Evolutionary conservation across 2,113 vertebrate species (phyloP), one percentile per base, ranked within the genome.

Genomic region (Callocephalon fimbriatum): DNA sequence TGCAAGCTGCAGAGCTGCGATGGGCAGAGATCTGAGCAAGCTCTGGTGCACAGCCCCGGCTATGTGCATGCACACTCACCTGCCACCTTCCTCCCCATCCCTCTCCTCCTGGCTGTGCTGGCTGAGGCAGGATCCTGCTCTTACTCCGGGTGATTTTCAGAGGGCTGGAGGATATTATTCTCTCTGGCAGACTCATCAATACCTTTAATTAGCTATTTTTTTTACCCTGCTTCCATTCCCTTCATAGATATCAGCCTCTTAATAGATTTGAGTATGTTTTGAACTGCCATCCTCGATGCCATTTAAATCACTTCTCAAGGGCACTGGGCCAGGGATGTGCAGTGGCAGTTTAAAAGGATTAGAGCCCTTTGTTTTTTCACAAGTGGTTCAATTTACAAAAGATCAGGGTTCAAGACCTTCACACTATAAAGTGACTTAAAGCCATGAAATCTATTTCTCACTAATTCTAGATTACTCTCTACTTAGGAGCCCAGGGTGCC

Each of bases 361-460:
- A 97, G 91, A 97, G 96, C 73, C 94, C 91, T 97, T 97, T 97
- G 96, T 97, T 97, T 97, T 97, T 97, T 93, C 97, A 97, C 96
- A 97, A 97, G 97, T 97, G 96, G 95, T 95, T 97, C 97, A 95
- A 96, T 97, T 97, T 97, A 97, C 96, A 94, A 97, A 97, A 96
- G 97, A 97, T 97, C 97, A 97, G 95, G 95, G 97, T 97, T 97
- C 97, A 96, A 82, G 97, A 97, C 95, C 96, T 94, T 86, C 96
- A 92, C 92, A 97, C 95, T 97, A 96, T 97, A 96, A 96, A 97
- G 97, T 97, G 97, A 97, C 97, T 97, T 97, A 96, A 97, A 97
- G 96, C 96, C 97, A 97, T 97, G 97, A 97, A 97, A 97, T 97
- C 96, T 97, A 96, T 97, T 97, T 97, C 97, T 97, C 97, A 97